Conservation (phyloP, 2,113 vertebrate genomes). For the Chelonoidis abingdonii region DNA sequence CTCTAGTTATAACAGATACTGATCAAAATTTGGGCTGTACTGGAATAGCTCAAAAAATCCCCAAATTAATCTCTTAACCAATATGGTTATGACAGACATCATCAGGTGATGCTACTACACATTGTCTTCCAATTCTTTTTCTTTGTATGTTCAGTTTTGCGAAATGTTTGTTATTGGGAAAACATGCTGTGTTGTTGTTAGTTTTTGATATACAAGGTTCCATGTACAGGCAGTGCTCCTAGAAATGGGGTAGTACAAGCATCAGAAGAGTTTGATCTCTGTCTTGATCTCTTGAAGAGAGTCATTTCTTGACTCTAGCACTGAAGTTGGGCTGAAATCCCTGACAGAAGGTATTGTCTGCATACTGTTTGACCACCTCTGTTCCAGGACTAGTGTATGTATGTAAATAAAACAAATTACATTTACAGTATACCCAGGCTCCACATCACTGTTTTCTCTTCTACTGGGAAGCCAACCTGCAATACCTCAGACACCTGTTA, state of each 20-base stretch:
- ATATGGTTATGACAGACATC: neutral
- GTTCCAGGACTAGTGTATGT: accelerated
- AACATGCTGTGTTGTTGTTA: neutral
- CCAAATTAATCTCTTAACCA: neutral
- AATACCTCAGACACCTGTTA: neutral
- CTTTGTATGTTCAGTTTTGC: accelerated
- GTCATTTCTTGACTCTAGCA: neutral
- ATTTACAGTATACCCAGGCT: neutral
- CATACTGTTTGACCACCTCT: accelerated
- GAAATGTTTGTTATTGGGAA: neutral
- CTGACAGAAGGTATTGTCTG: accelerated
- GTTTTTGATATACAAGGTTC: neutral
- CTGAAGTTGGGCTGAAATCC: neutral
- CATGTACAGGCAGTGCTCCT: neutral
- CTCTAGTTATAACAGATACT: neutral
- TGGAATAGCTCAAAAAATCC: neutral
- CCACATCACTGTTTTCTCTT: neutral
- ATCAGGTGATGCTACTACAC: accelerated
- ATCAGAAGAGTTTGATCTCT: neutral
- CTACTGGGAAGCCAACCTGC: neutral
- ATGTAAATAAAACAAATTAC: neutral
- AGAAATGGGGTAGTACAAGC: neutral
- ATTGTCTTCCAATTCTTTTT: neutral
- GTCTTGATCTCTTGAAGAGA: neutral
- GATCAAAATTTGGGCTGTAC: neutral